Conservation (phyloP, 2,888 invertebrate species). For the Epinotia nisella region DNA sequence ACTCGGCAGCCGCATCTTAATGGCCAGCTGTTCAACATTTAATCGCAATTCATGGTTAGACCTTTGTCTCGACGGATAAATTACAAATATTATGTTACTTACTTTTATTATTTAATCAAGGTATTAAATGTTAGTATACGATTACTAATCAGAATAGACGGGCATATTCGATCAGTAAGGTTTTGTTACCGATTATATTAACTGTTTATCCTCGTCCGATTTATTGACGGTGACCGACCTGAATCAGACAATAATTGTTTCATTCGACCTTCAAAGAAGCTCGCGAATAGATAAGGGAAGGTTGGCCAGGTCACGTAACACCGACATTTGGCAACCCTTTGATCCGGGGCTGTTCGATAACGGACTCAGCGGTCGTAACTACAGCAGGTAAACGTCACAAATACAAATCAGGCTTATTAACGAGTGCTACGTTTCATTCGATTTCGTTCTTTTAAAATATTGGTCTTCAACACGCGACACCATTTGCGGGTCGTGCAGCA, state of each 20-base stretch:
- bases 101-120: background rate
- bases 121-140: background rate
- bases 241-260: constrained; percentile 34
- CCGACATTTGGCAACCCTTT: constrained; percentile 56
- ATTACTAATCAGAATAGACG: background rate
- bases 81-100: constrained; percentile 10
- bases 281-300: constrained; percentile 49
- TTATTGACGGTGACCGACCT: constrained; percentile 19
- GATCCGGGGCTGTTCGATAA: constrained; percentile 48
- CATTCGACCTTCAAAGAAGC: constrained; percentile 41
- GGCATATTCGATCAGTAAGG: constrained; percentile 8
- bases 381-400: constrained; percentile 23
- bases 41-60: constrained; percentile 23
- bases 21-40: constrained; percentile 17
- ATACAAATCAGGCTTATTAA: background rate
- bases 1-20: constrained; percentile 9
- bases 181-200: constrained; percentile 22
- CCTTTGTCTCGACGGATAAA: constrained; percentile 15
- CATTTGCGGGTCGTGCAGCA: too few relatives aligned
- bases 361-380: constrained; percentile 9
- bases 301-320: constrained; percentile 54
- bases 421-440: too few relatives aligned
- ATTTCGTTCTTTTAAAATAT: too few relatives aligned
- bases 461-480: too few relatives aligned
- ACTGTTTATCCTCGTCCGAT: constrained; percentile 29